Conservation (phyloP, 2,113 vertebrate species). For the Clarias macrocephalus region DNA sequence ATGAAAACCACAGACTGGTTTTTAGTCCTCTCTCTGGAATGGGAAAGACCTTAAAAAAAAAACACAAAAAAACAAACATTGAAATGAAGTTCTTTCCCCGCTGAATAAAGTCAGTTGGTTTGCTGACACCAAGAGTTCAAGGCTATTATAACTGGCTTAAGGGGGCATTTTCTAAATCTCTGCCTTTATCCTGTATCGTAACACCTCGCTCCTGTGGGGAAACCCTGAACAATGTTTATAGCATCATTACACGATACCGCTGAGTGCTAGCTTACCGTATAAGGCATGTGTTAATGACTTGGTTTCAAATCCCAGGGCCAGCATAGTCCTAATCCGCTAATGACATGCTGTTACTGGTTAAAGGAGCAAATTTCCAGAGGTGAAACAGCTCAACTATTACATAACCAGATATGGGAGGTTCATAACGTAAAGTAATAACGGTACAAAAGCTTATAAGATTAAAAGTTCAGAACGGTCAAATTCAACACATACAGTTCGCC, state of each 20-base stretch:
- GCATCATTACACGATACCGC: neutral
- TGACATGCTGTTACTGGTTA: neutral
- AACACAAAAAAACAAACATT: neutral
- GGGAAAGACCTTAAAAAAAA: neutral
- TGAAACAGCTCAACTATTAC: neutral
- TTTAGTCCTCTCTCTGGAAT: neutral
- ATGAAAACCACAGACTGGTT: neutral
- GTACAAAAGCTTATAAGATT: neutral
- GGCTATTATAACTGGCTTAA: neutral
- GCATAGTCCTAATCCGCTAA: neutral
- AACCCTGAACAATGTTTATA: constrained; percentile 2
- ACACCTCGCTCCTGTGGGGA: neutral
- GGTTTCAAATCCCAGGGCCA: neutral
- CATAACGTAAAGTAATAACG: neutral
- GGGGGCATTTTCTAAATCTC: neutral
- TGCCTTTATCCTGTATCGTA: neutral
- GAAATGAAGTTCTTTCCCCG: neutral
- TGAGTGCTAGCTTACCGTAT: neutral
- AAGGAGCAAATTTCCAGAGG: neutral
- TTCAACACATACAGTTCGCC: neutral
- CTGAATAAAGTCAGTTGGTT: neutral
- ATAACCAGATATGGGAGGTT: neutral
- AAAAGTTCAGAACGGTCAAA: neutral
- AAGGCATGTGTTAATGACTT: neutral
- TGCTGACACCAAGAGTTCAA: neutral